Evolutionary conservation across 2,888 invertebrate species (phyloP), one percentile per base, ranked within the genome.

Genomic region (Parnassius smintheus): DNA sequence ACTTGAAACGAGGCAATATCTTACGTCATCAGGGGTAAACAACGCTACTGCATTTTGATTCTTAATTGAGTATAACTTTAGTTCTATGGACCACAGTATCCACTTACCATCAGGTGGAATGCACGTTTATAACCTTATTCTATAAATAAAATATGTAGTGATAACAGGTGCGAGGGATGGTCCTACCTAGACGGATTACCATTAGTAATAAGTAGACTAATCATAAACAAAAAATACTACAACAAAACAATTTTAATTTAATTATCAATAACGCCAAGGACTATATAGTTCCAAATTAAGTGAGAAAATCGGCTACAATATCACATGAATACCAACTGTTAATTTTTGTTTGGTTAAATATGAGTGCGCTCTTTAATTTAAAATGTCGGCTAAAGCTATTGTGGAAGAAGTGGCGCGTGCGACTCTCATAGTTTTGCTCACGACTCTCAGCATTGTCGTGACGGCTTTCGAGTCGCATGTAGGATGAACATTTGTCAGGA

Each of bases 381-480:
- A 44, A 59, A 50, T 53, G 62, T 58, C 54, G 50, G 45, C 18
- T 55, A 52, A 45, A 44, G 48, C 48, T 62, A 58, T 62, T 62
- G 62, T 62, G 44, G 55, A 54, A 4, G 55, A 62, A 58, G 58
- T 62, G 54, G 62, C 62, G 58, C 62, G 62, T 62, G 62, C 58
- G 62, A 62, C 54, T 55, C 54, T 53, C 59, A 56, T 62, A 65
- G 25, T 46, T 53, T 54, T 64, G 68, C 62, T 68, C 69, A 69
- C 68, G 67, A 66, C 66, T 70, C 67, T 65, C 67, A 51, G 52
- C 68, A 69, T 72, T 70, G 70, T 69, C 64, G 68, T 68, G 66
- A 65, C 65, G 62, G 60, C 73, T 73, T 72, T 73, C 73, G 66
- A 71, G 68, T 70, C 70, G 65, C 70, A 70, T 68, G 70, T 68